Conservation (phyloP, 2,797 vertebrate species). For the Argyrosomus regius region DNA sequence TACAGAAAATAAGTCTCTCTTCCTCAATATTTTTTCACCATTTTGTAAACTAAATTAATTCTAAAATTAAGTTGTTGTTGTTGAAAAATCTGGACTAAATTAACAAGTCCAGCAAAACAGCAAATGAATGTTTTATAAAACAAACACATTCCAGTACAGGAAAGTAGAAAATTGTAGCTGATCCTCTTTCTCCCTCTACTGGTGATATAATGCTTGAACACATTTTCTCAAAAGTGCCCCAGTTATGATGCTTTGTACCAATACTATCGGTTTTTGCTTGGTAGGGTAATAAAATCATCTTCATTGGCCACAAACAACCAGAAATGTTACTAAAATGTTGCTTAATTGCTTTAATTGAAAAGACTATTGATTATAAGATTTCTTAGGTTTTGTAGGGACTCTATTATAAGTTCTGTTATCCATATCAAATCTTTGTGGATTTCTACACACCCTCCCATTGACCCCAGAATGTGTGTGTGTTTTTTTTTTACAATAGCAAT, state of each 20-base stretch:
- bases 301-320: not conserved
- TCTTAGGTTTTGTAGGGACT: not conserved
- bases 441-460: constrained; percentile 26
- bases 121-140: not conserved
- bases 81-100: not conserved
- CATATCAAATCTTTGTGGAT: constrained; percentile 5
- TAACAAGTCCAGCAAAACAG: not conserved
- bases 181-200: constrained; percentile 71
- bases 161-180: not conserved
- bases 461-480: constrained; percentile 4
- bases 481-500: constrained; percentile 34
- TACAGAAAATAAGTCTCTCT: not conserved
- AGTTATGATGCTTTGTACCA: not conserved
- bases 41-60: constrained; percentile 8
- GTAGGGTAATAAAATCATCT: not conserved
- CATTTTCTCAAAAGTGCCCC: not conserved
- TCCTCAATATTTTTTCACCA: not conserved
- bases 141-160: not conserved
- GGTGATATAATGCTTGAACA: constrained; percentile 42
- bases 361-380: not conserved
- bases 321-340: not conserved
- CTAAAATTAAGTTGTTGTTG: not conserved
- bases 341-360: not conserved
- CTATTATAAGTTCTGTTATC: not conserved
- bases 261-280: not conserved